A percentile compares a stretch with the other conserved stretches of the same genome.
These are phyloP conservation scores for Halocynthia roretzi DNA, from an alignment of 23 tunicate species.

Conservation along the genomic window DNA sequence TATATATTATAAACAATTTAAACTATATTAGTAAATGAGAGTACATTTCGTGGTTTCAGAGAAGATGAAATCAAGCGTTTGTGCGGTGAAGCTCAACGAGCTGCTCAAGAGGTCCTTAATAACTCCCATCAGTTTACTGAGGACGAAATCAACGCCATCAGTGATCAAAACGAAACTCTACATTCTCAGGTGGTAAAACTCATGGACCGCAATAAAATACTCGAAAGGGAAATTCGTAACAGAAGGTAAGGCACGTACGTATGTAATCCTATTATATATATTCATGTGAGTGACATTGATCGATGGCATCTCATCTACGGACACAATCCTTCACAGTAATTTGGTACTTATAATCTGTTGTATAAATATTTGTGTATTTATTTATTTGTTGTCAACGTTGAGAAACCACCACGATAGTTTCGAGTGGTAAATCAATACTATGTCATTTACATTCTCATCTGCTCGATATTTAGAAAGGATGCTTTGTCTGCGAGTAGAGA, in stretches of 20 bases:
- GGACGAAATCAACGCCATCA: neutral
- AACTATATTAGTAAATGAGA: too few relatives aligned
- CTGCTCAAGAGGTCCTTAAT: neutral
- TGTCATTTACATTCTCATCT: too few relatives aligned
- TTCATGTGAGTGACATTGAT: too few relatives aligned
- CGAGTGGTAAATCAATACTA: too few relatives aligned
- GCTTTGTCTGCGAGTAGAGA: neutral
- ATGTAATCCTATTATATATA: too few relatives aligned
- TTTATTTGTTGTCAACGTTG: too few relatives aligned
- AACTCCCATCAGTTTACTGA: neutral
- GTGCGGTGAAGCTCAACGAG: neutral
- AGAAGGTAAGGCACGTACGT: neutral
- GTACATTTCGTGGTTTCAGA: neutral
- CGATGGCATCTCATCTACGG: too few relatives aligned
- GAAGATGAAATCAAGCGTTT: neutral
- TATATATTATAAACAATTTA: neutral
- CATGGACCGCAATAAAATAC: conserved; percentile 5
- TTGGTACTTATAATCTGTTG: too few relatives aligned
- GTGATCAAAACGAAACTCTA: neutral
- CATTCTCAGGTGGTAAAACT: neutral
- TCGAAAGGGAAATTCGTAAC: neutral
- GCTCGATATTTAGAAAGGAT: neutral
- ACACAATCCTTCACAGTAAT: too few relatives aligned
- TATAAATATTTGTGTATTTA: too few relatives aligned
- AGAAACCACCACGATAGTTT: too few relatives aligned